Conservation (phyloP, 1,140 invertebrate species). For the Araneus ventricosus region DNA sequence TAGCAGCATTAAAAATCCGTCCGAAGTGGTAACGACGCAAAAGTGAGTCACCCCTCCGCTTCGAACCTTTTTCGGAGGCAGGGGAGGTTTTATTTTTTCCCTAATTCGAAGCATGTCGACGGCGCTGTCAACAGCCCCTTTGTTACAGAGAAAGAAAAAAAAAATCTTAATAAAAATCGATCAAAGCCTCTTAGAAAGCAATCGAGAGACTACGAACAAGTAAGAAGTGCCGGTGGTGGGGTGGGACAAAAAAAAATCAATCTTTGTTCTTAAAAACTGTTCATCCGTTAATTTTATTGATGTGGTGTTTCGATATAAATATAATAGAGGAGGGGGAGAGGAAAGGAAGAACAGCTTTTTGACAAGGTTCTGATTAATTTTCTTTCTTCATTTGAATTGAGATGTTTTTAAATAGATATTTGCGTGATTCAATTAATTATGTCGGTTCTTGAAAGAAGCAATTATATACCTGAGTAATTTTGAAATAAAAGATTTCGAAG, state of each 20-base stretch:
- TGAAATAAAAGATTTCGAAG: too few relatives aligned
- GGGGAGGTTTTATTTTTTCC: background rate
- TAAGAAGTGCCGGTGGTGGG: background rate
- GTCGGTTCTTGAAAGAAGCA: background rate
- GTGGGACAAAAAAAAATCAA: background rate
- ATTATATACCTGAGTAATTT: too few relatives aligned
- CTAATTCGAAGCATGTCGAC: slow-evolving; percentile 39
- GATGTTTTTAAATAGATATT: background rate
- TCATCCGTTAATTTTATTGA: background rate
- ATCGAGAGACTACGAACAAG: background rate
- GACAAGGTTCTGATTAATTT: background rate
- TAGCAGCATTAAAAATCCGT: slow-evolving; percentile 2
- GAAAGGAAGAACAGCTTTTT: too few relatives aligned
- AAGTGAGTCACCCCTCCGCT: slow-evolving; percentile 41
- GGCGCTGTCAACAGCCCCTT: slow-evolving; percentile 6
- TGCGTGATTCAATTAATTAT: background rate
- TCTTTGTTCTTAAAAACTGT: background rate
- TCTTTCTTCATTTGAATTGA: slow-evolving; percentile 9
- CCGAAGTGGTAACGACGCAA: slow-evolving; percentile 40
- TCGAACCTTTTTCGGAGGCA: background rate
- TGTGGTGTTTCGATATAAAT: background rate
- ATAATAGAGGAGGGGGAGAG: background rate
- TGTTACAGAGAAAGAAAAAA: background rate
- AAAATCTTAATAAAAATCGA: background rate
- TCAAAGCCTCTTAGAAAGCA: background rate